Evolutionary conservation across 2,888 invertebrate species (phyloP).

Genomic region (Acronicta psi): DNA sequence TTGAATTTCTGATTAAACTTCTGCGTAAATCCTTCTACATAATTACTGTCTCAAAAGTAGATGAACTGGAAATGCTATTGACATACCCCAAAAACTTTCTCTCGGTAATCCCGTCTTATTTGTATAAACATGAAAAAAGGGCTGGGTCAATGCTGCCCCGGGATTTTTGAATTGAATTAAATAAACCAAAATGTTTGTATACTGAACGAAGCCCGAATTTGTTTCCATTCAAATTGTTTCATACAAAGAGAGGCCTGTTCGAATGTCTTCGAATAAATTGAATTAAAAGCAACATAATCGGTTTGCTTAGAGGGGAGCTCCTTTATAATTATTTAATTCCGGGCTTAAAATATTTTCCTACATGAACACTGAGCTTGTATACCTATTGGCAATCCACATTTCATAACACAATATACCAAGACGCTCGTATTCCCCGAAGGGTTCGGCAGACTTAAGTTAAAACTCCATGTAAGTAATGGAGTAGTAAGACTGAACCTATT

Average conservation of each 20-base stretch:
- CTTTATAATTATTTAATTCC: no score
- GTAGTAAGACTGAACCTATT: no score
- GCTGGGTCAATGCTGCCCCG: neutral
- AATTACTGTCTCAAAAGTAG: constrained; percentile 6
- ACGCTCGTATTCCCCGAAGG: no score
- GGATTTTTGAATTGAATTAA: constrained; percentile 29
- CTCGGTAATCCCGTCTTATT: constrained; percentile 9
- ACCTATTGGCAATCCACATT: no score
- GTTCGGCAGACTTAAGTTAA: no score
- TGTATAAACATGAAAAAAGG: constrained; percentile 18
- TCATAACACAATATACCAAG: no score
- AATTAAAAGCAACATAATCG: constrained; percentile 12
- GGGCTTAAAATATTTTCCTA: no score
- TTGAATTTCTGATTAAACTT: neutral
- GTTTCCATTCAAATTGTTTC: constrained; percentile 41
- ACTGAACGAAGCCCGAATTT: constrained; percentile 12
- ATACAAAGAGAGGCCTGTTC: constrained; percentile 1
- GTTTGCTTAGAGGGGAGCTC: no score
- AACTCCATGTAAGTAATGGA: no score
- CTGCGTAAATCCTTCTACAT: constrained; percentile 2
- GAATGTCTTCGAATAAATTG: constrained; percentile 1
- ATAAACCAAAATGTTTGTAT: constrained; percentile 33
- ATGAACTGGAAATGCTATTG: constrained; percentile 10
- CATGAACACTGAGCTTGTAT: no score
- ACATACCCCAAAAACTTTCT: constrained; percentile 1